phyloP scores from a whole-genome alignment of 1,140 invertebrate species.

The Pinna nobilis region DNA sequence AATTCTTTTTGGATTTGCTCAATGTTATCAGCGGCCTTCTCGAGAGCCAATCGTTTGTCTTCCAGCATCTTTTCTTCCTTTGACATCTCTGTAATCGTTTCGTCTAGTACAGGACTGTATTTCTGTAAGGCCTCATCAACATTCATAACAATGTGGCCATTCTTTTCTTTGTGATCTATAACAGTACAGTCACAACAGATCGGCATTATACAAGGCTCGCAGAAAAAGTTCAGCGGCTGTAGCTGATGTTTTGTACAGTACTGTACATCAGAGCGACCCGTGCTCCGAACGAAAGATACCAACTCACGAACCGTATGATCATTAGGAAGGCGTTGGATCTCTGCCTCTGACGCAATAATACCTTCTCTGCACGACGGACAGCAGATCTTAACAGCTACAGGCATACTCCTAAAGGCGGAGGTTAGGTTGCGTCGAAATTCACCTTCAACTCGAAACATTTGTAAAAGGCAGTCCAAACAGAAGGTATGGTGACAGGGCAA shows the following conservation, averaged over 20 bases:
- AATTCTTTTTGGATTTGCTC: constrained; percentile 63
- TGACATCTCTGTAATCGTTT: constrained; percentile 59
- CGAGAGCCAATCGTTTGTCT: constrained; percentile 56
- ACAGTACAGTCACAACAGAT: constrained; percentile 72
- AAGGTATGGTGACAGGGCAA: constrained; percentile 73
- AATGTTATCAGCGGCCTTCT: constrained; percentile 60
- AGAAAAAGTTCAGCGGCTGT: constrained; percentile 72
- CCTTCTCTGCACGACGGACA: constrained; percentile 93
- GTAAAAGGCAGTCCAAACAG: constrained; percentile 77
- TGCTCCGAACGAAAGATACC: constrained; percentile 59
- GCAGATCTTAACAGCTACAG: constrained; percentile 68
- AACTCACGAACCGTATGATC: constrained; percentile 69
- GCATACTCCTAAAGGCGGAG: constrained; percentile 67
- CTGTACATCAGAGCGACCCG: constrained; percentile 59
- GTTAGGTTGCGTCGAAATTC: constrained; percentile 67
- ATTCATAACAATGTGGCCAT: constrained; percentile 68
- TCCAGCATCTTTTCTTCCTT: constrained; percentile 47
- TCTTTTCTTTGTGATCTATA: constrained; percentile 67
- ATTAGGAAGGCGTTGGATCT: constrained; percentile 66
- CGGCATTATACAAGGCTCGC: constrained; percentile 67
- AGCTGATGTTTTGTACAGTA: constrained; percentile 69
- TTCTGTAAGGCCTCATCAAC: constrained; percentile 67
- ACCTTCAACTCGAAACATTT: constrained; percentile 70
- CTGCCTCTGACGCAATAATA: constrained; percentile 86
- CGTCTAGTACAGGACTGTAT: constrained; percentile 66